Evolutionary conservation across 2,113 vertebrate genomes (phyloP), one percentile per base, ranked within the genome.

Genomic region (Sinocyclocheilus grahami): DNA sequence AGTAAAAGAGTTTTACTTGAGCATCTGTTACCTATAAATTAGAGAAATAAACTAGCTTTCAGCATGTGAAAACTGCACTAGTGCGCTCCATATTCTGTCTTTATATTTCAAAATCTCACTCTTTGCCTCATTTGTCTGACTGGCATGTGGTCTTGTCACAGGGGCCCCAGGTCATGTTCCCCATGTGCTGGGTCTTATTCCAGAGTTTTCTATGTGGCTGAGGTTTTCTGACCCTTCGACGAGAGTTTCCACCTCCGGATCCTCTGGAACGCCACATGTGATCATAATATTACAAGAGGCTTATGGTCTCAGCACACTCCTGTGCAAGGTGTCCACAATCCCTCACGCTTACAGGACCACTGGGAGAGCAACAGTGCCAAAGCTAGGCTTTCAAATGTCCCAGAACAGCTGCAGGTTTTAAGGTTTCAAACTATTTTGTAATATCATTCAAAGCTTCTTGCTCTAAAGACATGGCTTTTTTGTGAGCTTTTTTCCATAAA

Each of bases 251-350:
- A 46, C 9, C 42, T 46, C 42, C 2, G 9, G 42, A 46, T 46
- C 42, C 42, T 46, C 42, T 46, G 55, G 51, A 87, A 84, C 78
- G 37, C 86, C 75, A 24, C 93, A 93, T 93, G 93, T 94, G 92
- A 94, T 90, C 82, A 27, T 71, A 85, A 71, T 85, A 85, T 89
- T 85, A 89, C 86, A 53, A 79, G 80, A 77, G 0, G 90, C 91
- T 93, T 92, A 93, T 86, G 86, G 86, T 86, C 86, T 88, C 85
- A 84, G 80, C 62, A 55, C 18, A 79, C 74, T 83, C 80, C 90
- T 24, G 88, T 90, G 88, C 90, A 90, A 90, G 79, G 75, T 77
- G 75, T 78, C 46, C 75, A 39, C 74, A 58, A 79, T 79, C 78
- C 18, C 8, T 20, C 48, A 27, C 51, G 51, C 51, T 53, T 53